Base-by-base conservation (phyloP, 2,113 vertebrate species). In the Pelodiscus sinensis region DNA sequence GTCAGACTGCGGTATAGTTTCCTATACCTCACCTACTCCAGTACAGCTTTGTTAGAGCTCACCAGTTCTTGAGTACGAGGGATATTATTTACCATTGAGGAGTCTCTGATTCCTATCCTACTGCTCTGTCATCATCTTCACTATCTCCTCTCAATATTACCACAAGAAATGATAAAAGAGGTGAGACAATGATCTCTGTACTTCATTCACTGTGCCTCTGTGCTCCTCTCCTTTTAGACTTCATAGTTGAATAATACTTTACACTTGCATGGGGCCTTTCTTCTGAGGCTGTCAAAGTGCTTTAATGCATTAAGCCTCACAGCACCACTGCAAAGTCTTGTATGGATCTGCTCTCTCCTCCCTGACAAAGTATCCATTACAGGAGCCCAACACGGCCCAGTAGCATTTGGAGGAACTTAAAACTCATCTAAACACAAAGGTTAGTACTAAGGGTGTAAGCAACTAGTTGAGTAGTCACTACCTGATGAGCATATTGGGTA, bases 1-100 rank as follows among this genome's bases (percentile, higher is more conserved):
- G 3, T 84, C 68, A 84, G 65, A 55, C 65, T 89, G 82, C 79
- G n/a, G 38, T 29, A 62, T 90, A 82, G 75, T 90, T 92, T 90
- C 85, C 79, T 8, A 2, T 71, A 52, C 38, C 24, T 24, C 13
- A 60, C 8, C 25, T 80, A 0, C 18, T 3, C 10, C 79, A 80
- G 68, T 24, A 25, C 21, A 68, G 44, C 11, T 22, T 81, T 93
- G 25, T 85, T 94, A 91, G 38, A 83, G 57, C 25, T 92, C 35
- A 57, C 4, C 3, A 2, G 0, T 54, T 27, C 25, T 12, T 4
- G 3, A 44, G 62, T 60, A 57, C 79, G 82, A 88, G n/a, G 8
- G 16, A 31, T 81, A 89, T 60, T 56, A 19, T 21, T 79, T 31
- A 8, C 75, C n/a, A 2, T 35, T 54, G 11, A 71, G 71, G 10